phyloP scores from a whole-genome alignment of 1,140 invertebrate genomes.

The Lordiphosa mommai region DNA sequence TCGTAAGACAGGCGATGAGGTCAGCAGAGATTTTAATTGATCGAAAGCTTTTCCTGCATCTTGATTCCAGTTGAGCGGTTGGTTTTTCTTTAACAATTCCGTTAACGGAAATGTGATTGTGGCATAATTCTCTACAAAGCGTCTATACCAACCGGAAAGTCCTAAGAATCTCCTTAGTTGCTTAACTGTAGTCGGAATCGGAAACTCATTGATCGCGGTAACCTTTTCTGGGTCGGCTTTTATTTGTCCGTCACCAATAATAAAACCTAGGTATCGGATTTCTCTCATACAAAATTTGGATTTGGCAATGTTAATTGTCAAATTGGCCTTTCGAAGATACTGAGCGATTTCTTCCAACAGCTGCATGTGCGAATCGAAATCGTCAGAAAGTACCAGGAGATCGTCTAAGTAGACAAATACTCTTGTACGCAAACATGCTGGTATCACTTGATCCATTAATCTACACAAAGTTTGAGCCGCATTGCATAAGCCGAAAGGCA shows the following conservation, averaged over 20 bases:
- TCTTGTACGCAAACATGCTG: too few relatives aligned
- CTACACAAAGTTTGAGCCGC: background rate
- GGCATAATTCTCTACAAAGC: too few relatives aligned
- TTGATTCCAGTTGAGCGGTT: background rate
- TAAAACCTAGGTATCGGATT: background rate
- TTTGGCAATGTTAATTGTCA: background rate
- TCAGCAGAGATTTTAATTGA: too few relatives aligned
- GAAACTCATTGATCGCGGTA: background rate
- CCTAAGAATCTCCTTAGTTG: background rate
- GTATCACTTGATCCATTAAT: background rate
- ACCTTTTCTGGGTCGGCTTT: background rate
- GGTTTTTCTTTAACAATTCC: too few relatives aligned
- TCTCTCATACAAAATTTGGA: background rate
- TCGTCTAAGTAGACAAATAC: too few relatives aligned
- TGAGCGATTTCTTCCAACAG: background rate
- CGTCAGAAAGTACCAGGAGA: too few relatives aligned
- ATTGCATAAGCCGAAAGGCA: conserved; percentile 6
- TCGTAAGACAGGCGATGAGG: background rate
- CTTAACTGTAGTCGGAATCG: background rate
- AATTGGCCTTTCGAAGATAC: background rate
- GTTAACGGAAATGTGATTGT: too few relatives aligned
- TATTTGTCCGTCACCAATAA: background rate
- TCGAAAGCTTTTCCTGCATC: background rate
- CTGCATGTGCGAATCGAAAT: background rate
- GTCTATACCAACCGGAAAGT: too few relatives aligned